Evolutionary conservation across 2,888 invertebrate species (phyloP).

Genomic region (Synanthedon formicaeformis): DNA sequence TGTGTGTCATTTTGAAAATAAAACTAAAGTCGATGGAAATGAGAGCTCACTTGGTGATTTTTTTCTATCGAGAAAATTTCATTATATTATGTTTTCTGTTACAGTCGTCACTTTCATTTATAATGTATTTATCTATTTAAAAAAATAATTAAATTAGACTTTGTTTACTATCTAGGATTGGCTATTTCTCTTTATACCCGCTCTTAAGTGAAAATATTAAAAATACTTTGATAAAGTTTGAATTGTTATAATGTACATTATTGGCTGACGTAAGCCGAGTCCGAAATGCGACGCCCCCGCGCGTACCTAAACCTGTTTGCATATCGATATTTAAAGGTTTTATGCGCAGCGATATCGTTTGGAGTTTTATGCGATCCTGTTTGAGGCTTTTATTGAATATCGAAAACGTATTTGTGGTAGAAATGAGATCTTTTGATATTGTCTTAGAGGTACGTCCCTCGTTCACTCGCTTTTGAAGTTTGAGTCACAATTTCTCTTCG

Average conservation of each 20-base stretch:
- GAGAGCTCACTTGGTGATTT: too few species aligned
- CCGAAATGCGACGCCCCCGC: slow-evolving; percentile 13
- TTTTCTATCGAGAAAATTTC: too few species aligned
- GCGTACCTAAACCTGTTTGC: slow-evolving; percentile 29
- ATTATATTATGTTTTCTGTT: too few species aligned
- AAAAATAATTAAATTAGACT: too few species aligned
- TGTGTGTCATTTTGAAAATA: too few species aligned
- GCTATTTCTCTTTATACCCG: too few species aligned
- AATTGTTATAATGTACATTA: slow-evolving; percentile 2
- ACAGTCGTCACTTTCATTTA: too few species aligned
- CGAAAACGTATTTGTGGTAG: slow-evolving; percentile 52
- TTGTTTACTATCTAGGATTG: too few species aligned
- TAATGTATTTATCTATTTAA: too few species aligned
- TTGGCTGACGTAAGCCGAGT: slow-evolving; percentile 24
- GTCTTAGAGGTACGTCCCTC: slow-evolving; percentile 35
- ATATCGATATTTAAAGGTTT: slow-evolving; percentile 38
- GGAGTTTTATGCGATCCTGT: slow-evolving; percentile 41
- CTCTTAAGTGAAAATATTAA: too few species aligned
- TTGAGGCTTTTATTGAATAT: slow-evolving; percentile 61
- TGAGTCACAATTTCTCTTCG: slow-evolving; percentile 29
- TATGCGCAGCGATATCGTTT: slow-evolving; percentile 24
- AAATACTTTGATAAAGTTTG: too few species aligned
- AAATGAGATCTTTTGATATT: slow-evolving; percentile 51
- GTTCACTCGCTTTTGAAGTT: slow-evolving; percentile 38
- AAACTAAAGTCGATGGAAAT: too few species aligned